Conservation (phyloP, 2,113 vertebrate species). For the Scatophagus argus region DNA sequence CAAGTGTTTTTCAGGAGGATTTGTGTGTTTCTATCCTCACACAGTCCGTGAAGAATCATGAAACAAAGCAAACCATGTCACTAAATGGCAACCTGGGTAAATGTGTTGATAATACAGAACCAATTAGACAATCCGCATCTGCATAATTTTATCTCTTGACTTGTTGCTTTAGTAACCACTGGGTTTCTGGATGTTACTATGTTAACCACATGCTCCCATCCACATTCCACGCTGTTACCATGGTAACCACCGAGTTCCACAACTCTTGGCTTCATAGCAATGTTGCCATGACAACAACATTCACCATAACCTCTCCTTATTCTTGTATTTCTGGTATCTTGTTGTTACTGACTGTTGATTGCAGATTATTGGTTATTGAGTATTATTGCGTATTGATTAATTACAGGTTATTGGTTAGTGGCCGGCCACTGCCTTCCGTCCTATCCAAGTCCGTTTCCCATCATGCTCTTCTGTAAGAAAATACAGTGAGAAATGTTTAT, state of each 20-base stretch:
- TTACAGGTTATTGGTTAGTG: slow-evolving; percentile 80
- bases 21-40: neutral
- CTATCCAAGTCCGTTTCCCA: slow-evolving; percentile 80
- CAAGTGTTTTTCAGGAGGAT: neutral
- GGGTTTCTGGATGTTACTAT: no score
- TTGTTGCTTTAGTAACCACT: neutral
- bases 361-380: slow-evolving; percentile 58
- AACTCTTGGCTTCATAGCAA: no score
- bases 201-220: no score
- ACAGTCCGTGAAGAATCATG: no score
- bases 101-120: no score
- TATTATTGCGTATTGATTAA: slow-evolving; percentile 46
- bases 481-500: slow-evolving; percentile 72
- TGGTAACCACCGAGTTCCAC: neutral
- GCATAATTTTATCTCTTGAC: neutral
- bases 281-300: slow-evolving; percentile 14
- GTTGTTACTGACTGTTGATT: slow-evolving; percentile 35
- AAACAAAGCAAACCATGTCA: neutral
- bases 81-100: no score
- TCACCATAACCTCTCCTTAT: slow-evolving; percentile 3
- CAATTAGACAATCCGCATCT: slow-evolving; percentile 17
- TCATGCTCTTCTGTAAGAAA: slow-evolving; percentile 77
- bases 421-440: slow-evolving; percentile 86
- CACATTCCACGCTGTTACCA: neutral
- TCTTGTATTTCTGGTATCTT: slow-evolving; percentile 35